Conservation (phyloP, 2,113 vertebrate genomes). For the Phocoena phocoena region DNA sequence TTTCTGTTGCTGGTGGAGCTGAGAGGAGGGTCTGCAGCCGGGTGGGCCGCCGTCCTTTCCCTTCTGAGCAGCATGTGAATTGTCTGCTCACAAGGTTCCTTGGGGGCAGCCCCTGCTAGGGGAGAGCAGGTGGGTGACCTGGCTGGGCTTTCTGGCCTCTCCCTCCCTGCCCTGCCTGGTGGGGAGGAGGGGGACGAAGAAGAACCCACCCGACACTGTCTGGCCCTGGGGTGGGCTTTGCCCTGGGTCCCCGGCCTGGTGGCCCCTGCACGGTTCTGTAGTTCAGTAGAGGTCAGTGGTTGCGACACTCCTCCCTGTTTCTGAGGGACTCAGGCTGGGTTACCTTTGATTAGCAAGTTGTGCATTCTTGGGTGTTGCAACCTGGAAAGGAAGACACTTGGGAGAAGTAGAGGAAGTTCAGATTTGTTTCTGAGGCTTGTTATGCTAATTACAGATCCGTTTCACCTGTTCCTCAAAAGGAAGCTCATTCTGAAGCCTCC, state of each 20-base stretch:
- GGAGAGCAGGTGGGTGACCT: not conserved
- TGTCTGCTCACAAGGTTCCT: not conserved
- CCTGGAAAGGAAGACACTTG: rapidly evolving
- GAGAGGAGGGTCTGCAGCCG: rapidly evolving
- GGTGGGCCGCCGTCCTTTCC: rapidly evolving
- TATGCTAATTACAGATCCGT: not conserved
- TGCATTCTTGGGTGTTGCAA: rapidly evolving
- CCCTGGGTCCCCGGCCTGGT: not conserved
- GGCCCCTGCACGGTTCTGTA: rapidly evolving
- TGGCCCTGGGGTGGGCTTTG: not conserved
- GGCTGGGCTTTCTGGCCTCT: not conserved
- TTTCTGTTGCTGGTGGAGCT: rapidly evolving
- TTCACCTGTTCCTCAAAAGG: not conserved
- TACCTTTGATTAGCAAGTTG: not conserved
- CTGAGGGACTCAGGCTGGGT: not conserved
- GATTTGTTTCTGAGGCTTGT: not conserved
- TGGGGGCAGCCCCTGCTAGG: not conserved
- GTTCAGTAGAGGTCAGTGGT: rapidly evolving
- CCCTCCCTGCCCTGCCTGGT: too few relatives aligned
- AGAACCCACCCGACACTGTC: not conserved
- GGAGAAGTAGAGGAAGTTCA: not conserved
- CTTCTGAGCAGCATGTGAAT: rapidly evolving
- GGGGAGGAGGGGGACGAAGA: not conserved
- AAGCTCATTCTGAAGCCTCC: not conserved
- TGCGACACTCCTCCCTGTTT: not conserved